Conservation (phyloP, 37 sponge, comb jelly and placozoan species). For the Dysidea cf. avara region DNA sequence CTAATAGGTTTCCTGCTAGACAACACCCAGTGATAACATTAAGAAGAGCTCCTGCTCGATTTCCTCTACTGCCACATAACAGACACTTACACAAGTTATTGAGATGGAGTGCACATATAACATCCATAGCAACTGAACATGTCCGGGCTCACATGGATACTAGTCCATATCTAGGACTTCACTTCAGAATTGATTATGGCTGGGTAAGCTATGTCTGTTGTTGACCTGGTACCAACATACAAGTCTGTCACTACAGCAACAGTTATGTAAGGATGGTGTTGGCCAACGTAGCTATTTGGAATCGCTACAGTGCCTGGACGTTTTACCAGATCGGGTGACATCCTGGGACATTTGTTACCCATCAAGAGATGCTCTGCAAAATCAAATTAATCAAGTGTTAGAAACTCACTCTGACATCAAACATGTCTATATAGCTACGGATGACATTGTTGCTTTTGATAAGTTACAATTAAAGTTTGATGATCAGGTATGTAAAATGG, state of each 20-base stretch:
- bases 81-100: conserved; percentile 65
- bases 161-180: conserved; percentile 69
- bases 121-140: conserved; percentile 25
- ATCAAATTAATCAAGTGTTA: no score
- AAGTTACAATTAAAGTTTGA: no score
- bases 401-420: no score
- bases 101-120: conserved; percentile 60
- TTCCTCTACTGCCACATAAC: conserved; percentile 55
- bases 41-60: conserved; percentile 81
- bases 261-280: conserved; percentile 62
- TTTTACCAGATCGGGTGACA: no score
- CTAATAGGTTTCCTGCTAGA: conserved; percentile 72
- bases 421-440: no score
- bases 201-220: conserved; percentile 72
- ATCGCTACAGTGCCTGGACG: conserved; percentile 85
- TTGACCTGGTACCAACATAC: neutral
- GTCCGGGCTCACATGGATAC: conserved; percentile 45
- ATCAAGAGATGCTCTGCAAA: no score
- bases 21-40: conserved; percentile 78
- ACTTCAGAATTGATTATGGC: conserved; percentile 77
- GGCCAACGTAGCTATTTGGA: conserved; percentile 64
- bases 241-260: conserved; percentile 33
- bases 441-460: no score
- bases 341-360: no score
- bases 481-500: no score